Evolutionary conservation across 2,888 invertebrate species (phyloP), one percentile per base, ranked within the genome.

Genomic region (Sialis lutaria): DNA sequence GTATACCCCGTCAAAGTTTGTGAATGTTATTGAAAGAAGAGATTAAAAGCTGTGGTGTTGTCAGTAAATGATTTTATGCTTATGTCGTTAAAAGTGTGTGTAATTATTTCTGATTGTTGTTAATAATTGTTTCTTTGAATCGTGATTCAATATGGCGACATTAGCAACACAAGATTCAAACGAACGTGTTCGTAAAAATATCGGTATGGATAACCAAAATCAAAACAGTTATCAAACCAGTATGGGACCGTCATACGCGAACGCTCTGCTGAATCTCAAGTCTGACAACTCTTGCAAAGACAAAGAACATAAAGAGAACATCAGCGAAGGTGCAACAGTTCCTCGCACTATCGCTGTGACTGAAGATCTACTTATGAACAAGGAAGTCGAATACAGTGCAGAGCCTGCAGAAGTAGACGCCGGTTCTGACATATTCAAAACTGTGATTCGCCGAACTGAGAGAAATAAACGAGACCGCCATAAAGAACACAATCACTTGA

Each of bases 241-340:
- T 45, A 69, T 73, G 53, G 78, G 77, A 57, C 73, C 77, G 58
- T 81, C 82, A 47, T 82, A 82, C 65, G 82, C 82, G 55, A 79
- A 68, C 62, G 75, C 79, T 54, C 78, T 82, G 60, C 70, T 79
- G 60, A 77, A 78, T 69, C 73, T 77, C 50, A 62, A 62, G 52
- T 56, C 56, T 46, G 53, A 50, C 31, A 55, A 56, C 40, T 57
- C 53, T 48, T 51, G 50, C 48, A 48, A 50, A 39, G 32, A 42
- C 13, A 12, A 30, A 7, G 6, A 31, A 9, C 10, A 42, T 30
- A 42, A 30, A 8, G 32, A 8, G 31, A 22, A 12, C 31, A 42
- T 42, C 9, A 22, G 10, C 13, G 9, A 13, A 22, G 42, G 9
- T 37, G 37, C 12, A 8, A 6, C 37, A 10, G 5, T 10, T 1